phyloP scores from a whole-genome alignment of 2,797 vertebrate genomes.

The Steatocranus sp. region DNA sequence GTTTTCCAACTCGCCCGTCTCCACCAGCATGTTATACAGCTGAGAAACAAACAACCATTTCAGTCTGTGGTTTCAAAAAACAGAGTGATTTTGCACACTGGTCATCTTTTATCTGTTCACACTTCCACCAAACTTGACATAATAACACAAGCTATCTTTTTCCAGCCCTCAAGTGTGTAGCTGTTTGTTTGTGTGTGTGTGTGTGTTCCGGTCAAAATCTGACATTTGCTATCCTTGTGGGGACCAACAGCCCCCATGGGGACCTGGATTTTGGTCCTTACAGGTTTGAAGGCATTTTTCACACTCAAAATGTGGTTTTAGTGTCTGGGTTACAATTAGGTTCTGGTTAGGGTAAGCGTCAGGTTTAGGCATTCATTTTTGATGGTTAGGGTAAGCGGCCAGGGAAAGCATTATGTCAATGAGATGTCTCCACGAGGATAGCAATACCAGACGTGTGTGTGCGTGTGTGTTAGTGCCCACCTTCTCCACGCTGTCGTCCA shows the following conservation, averaged over 20 bases:
- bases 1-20: constrained; percentile 91
- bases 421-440: neutral
- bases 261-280: no score
- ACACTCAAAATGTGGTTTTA: neutral
- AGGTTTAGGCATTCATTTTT: no score
- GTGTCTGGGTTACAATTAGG: neutral
- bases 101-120: neutral
- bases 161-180: neutral
- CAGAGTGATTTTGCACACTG: neutral
- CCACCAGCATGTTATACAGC: constrained; percentile 88
- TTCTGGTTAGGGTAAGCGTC: no score
- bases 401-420: neutral
- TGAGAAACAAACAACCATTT: constrained; percentile 21
- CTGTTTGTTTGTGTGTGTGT: neutral
- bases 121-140: neutral
- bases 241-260: no score
- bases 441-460: neutral
- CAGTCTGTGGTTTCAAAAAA: neutral
- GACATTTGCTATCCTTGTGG: no score
- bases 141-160: neutral
- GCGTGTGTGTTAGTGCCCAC: constrained; percentile 52
- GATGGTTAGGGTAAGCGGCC: neutral
- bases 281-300: neutral
- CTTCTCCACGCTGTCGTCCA: constrained; percentile 93
- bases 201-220: no score